Conservation (phyloP, 2,888 invertebrate genomes). For the Eretmocerus hayati region DNA sequence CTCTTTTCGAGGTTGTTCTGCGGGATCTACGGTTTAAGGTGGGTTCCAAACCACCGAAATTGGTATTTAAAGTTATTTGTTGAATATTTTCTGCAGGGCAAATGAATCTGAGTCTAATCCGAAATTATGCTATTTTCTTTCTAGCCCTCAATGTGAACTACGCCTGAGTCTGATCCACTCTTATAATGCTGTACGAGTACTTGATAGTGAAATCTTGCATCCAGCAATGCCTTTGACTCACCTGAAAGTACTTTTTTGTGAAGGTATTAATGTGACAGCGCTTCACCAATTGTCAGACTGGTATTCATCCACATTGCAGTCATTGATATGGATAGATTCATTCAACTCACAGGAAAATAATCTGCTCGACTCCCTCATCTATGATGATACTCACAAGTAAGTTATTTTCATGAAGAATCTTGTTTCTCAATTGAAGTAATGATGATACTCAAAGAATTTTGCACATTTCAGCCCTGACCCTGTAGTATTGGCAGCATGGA, state of each 20-base stretch:
- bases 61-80: background rate
- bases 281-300: slow-evolving; percentile 52
- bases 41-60: too few relatives aligned
- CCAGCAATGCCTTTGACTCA: slow-evolving; percentile 67
- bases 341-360: slow-evolving; percentile 30
- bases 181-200: slow-evolving; percentile 57
- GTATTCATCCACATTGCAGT: slow-evolving; percentile 51
- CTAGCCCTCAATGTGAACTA: slow-evolving; percentile 53
- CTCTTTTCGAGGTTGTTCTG: too few relatives aligned
- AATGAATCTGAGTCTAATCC: too few relatives aligned
- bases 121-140: too few relatives aligned
- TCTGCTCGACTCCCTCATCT: slow-evolving; percentile 22
- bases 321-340: slow-evolving; percentile 59
- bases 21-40: too few relatives aligned
- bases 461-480: slow-evolving; percentile 53
- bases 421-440: too few relatives aligned
- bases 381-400: slow-evolving; percentile 32
- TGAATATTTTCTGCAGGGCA: background rate
- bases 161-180: slow-evolving; percentile 62
- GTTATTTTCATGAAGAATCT: too few relatives aligned
- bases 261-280: slow-evolving; percentile 52
- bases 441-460: too few relatives aligned
- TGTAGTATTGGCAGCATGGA: slow-evolving; percentile 61
- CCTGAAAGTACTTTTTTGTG: slow-evolving; percentile 67
- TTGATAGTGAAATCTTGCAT: slow-evolving; percentile 58